Percentiles rank a stretch among this genome's conserved stretches.
Evolutionary conservation across 2,888 invertebrate genomes (phyloP).

Genomic region (Strigamia crassipes): DNA sequence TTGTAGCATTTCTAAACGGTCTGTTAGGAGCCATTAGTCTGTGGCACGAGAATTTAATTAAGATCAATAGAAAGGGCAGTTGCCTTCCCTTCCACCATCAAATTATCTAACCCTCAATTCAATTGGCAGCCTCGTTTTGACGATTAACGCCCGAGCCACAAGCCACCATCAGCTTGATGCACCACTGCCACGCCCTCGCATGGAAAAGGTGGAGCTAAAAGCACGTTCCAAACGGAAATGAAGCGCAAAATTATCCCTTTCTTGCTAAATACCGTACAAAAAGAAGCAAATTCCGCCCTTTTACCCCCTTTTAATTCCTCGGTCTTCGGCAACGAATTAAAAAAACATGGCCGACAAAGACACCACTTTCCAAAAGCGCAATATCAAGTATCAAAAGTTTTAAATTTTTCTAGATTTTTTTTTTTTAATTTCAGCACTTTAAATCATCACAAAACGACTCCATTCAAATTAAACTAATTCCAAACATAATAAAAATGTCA

Average conservation of each 20-base stretch:
- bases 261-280: constrained; percentile 17
- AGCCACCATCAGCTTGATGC: constrained; percentile 40
- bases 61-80: constrained; percentile 31
- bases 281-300: constrained; percentile 9
- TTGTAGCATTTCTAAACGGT: constrained; percentile 42
- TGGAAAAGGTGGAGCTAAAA: constrained; percentile 43
- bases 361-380: background rate
- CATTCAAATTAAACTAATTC: background rate
- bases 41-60: constrained; percentile 43
- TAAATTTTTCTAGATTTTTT: background rate
- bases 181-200: constrained; percentile 42
- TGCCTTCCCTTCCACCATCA: constrained; percentile 27
- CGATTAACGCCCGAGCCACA: constrained; percentile 34
- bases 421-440: background rate
- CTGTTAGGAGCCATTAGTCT: constrained; percentile 39
- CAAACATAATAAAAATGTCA: constrained; percentile 5
- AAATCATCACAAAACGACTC: background rate
- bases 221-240: constrained; percentile 23
- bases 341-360: background rate
- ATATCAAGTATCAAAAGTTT: constrained; percentile 24
- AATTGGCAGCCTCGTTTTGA: constrained; percentile 41
- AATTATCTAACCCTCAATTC: constrained; percentile 45
- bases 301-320: background rate
- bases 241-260: constrained; percentile 36
- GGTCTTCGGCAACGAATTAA: background rate